Evolutionary conservation across 2,113 vertebrate genomes (phyloP).

Genomic region (Mobula hypostoma): DNA sequence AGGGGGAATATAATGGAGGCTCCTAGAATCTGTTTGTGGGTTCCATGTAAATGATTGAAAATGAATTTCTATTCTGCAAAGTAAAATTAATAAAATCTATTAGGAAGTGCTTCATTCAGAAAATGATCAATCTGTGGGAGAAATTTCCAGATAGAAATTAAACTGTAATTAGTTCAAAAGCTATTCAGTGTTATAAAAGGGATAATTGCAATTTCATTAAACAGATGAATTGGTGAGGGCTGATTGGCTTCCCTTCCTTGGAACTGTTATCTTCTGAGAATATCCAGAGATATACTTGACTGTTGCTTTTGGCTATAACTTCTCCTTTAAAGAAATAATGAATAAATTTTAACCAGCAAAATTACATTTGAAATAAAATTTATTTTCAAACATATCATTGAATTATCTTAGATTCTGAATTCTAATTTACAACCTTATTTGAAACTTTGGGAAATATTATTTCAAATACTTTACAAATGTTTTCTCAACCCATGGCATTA

Average conservation of each 20-base stretch:
- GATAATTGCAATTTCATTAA: neutral
- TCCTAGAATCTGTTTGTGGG: no score
- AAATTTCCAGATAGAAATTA: neutral
- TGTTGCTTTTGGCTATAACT: neutral
- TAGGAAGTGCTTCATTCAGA: neutral
- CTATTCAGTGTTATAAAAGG: neutral
- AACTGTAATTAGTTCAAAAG: neutral
- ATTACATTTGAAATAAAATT: slow-evolving; percentile 3
- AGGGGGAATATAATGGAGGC: no score
- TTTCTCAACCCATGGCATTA: no score
- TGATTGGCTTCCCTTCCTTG: neutral
- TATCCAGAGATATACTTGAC: neutral
- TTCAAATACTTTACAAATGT: neutral
- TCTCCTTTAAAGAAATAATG: neutral
- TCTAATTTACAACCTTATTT: neutral
- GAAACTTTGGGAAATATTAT: neutral
- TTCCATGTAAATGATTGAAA: no score
- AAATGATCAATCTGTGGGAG: neutral
- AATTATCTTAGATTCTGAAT: neutral
- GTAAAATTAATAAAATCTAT: neutral
- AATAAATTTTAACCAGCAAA: neutral
- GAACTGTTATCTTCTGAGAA: neutral
- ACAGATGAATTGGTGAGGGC: neutral
- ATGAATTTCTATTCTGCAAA: no score
- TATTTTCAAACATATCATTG: neutral